Evolutionary conservation across 2,888 invertebrate genomes (phyloP).

Genomic region (Spodoptera exigua): DNA sequence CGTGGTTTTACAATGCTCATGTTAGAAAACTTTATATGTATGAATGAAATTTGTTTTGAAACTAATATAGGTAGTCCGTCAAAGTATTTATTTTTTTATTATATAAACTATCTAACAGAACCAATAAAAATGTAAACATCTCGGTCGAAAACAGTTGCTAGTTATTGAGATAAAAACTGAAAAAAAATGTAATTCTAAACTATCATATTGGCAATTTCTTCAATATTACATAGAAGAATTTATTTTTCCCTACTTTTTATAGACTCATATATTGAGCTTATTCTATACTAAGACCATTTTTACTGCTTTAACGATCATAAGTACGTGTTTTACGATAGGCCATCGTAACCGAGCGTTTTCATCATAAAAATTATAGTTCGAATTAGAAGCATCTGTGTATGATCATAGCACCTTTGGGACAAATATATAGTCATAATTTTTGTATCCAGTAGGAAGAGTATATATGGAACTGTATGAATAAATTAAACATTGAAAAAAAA

Average conservation of each 20-base stretch:
- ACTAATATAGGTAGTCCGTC: conserved; percentile 2
- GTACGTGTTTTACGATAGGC: conserved; percentile 78
- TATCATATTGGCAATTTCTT: conserved; percentile 78
- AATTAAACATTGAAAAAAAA: too few relatives aligned
- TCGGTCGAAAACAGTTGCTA: conserved; percentile 37
- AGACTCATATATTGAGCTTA: conserved; percentile 81
- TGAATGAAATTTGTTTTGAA: conserved; percentile 27
- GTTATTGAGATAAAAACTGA: conserved; percentile 36
- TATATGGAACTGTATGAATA: too few relatives aligned
- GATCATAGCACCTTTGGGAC: conserved; percentile 16
- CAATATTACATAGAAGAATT: conserved; percentile 78
- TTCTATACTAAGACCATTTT: conserved; percentile 80
- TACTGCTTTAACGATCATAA: conserved; percentile 80
- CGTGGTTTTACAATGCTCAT: conserved; percentile 37
- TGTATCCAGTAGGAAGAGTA: neutral
- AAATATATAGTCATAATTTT: conserved; percentile 33
- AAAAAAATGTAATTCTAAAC: conserved; percentile 56
- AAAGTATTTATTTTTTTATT: conserved; percentile 16
- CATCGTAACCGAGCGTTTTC: conserved; percentile 55
- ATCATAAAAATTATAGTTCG: conserved; percentile 52
- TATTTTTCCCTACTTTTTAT: conserved; percentile 82
- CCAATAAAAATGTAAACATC: conserved; percentile 32
- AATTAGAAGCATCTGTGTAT: conserved; percentile 30
- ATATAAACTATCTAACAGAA: conserved; percentile 1
- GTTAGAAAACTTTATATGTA: conserved; percentile 28